A percentile compares a stretch with the other conserved stretches of the same genome.
Evolutionary conservation across 1,140 invertebrate species (phyloP).

Genomic region (Apis mellifera): DNA sequence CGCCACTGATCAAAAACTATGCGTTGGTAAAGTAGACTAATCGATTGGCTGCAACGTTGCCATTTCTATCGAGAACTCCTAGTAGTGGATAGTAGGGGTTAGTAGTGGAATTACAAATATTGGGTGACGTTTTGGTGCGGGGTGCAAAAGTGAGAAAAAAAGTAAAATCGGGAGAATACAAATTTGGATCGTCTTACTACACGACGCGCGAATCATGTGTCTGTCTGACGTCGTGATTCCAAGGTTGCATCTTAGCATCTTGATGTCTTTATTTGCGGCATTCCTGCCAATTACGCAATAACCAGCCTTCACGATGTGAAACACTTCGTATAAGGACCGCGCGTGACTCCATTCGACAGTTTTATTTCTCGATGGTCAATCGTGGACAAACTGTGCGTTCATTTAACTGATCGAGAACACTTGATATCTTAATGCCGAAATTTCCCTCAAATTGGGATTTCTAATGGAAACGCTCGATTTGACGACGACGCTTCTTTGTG

Average conservation of each 20-base stretch:
- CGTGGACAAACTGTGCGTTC: constrained; percentile 27
- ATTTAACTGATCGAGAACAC: too few species aligned
- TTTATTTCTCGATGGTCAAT: neutral
- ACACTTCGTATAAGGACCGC: neutral
- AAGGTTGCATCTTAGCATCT: neutral
- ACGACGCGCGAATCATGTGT: constrained; percentile 64
- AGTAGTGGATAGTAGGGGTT: neutral
- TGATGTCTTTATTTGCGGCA: neutral
- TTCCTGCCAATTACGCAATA: constrained; percentile 38
- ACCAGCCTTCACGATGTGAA: constrained; percentile 1
- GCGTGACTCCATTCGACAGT: neutral
- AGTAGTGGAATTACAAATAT: constrained; percentile 36
- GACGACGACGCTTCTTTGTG: constrained; percentile 15
- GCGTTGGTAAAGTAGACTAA: constrained; percentile 60
- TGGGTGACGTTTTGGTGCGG: constrained; percentile 51
- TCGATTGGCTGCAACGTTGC: constrained; percentile 65
- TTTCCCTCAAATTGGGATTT: too few species aligned
- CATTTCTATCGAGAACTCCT: constrained; percentile 29
- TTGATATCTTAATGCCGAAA: neutral
- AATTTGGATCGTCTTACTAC: constrained; percentile 42
- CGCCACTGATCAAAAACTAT: constrained; percentile 41
- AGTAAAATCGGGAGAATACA: constrained; percentile 30
- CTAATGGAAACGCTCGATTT: neutral
- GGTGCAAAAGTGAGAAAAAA: constrained; percentile 58
- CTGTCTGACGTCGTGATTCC: constrained; percentile 9